These are phyloP conservation scores for Lonchura striata DNA, from an alignment of 2,113 vertebrate species.

Conservation along the genomic window DNA sequence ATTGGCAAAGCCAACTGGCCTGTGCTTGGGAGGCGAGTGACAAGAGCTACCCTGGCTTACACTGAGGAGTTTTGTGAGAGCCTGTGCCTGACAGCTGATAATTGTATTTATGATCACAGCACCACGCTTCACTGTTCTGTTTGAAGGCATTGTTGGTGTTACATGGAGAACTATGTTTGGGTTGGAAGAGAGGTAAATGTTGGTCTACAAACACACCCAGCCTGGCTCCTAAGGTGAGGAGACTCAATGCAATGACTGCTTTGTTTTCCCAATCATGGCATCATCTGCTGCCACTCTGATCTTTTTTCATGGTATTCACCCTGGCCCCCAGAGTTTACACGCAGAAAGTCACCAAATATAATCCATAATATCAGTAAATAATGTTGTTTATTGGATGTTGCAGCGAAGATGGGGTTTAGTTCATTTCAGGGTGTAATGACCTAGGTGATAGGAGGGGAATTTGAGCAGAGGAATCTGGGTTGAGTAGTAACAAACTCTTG, in stretches of 20 bases:
- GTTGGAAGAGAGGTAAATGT: not conserved
- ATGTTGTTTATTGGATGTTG: not conserved
- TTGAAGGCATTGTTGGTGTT: not conserved
- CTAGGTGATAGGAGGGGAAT: not conserved
- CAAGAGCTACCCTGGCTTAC: not conserved
- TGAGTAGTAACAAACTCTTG: accelerated
- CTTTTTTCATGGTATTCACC: not conserved
- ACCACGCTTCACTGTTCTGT: accelerated
- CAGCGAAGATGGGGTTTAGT: not conserved
- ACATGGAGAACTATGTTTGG: not conserved
- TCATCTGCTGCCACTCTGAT: not conserved
- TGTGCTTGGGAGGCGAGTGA: not conserved
- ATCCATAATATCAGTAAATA: not conserved
- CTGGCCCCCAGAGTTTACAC: not conserved
- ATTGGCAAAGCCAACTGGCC: not conserved
- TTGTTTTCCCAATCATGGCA: not conserved
- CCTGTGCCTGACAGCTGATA: not conserved
- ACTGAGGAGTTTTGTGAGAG: not conserved
- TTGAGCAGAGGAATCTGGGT: not conserved
- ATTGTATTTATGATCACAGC: not conserved
- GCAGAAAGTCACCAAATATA: not conserved
- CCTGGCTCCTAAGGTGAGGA: not conserved
- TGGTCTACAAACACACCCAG: not conserved
- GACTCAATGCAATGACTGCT: not conserved
- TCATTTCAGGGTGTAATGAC: not conserved